Evolutionary conservation across 2,113 vertebrate genomes (phyloP).

Genomic region (Nothocercus nigrocapillus): DNA sequence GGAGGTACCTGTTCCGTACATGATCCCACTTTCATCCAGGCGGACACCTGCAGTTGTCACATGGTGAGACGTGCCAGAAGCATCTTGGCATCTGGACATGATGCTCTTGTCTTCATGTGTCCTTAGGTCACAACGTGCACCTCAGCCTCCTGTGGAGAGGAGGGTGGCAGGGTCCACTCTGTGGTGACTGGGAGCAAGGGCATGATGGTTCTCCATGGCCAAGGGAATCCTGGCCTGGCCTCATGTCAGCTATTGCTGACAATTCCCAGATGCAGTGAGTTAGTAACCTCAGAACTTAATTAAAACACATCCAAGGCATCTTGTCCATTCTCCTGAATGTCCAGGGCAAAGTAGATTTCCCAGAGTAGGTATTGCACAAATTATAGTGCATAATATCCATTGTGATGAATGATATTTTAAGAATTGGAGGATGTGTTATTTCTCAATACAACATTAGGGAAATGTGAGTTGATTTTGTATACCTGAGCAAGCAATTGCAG

Average conservation of each 20-base stretch:
- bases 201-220: background rate
- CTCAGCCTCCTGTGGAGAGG: background rate
- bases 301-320: background rate
- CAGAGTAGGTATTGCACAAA: background rate
- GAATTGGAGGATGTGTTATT: background rate
- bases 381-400: background rate
- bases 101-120: background rate
- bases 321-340: background rate
- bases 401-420: background rate
- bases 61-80: background rate
- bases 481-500: background rate
- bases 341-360: background rate
- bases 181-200: background rate
- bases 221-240: background rate
- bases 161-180: background rate
- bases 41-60: background rate
- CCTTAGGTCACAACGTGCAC: rapidly evolving
- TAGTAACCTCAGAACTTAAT: background rate
- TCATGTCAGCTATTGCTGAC: background rate
- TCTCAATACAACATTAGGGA: background rate
- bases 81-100: background rate
- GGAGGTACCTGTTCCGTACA: rapidly evolving
- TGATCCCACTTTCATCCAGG: background rate
- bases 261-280: background rate
- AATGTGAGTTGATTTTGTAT: background rate